Evolutionary conservation across 2,797 vertebrate species (phyloP).

Genomic region (Hydrolagus colliei): DNA sequence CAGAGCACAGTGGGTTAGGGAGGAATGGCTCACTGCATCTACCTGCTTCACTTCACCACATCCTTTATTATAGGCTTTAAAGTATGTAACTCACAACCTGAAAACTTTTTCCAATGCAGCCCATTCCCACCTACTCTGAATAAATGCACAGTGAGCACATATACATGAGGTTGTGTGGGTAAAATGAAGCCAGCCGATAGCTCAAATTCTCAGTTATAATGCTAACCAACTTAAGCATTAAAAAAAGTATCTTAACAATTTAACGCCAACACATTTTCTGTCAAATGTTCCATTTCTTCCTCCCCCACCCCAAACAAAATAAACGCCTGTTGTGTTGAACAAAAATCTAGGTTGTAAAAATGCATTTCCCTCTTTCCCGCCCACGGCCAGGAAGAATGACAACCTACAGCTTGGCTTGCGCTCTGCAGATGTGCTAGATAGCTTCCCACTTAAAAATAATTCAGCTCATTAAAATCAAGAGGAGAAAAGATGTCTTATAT

Average conservation of each 20-base stretch:
- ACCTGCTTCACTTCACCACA: neutral
- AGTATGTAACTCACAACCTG: neutral
- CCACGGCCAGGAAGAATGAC: too few relatives aligned
- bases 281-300: neutral
- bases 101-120: neutral
- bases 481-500: neutral
- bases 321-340: neutral
- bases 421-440: neutral
- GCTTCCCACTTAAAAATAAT: neutral
- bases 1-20: neutral
- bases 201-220: neutral
- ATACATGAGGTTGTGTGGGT: neutral
- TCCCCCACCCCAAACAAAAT: neutral
- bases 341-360: neutral
- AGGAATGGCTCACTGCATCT: too few relatives aligned
- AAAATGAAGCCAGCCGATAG: neutral
- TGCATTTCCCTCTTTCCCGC: neutral
- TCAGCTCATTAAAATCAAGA: neutral
- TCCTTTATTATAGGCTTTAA: neutral
- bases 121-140: neutral
- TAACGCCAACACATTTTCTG: neutral
- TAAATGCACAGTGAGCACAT: neutral
- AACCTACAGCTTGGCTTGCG: too few relatives aligned
- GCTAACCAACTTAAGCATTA: neutral
- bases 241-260: neutral